Conservation (phyloP, 2,113 vertebrate species). For the Crotophaga sulcirostris region DNA sequence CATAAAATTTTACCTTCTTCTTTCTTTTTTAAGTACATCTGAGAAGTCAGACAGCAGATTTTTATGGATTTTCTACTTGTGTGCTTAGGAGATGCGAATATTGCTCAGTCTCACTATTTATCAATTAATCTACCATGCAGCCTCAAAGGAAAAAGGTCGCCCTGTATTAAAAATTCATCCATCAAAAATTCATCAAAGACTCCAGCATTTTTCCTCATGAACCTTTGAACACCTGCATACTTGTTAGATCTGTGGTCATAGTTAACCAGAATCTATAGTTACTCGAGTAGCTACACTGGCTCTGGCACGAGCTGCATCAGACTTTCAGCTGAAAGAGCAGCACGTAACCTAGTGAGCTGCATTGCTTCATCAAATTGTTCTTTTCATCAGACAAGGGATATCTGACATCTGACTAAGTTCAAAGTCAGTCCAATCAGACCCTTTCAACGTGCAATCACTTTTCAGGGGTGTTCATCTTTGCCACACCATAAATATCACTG, state of each 20-base stretch:
- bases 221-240: constrained; percentile 82
- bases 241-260: constrained; percentile 77
- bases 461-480: background rate
- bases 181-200: constrained; percentile 87
- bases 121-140: constrained; percentile 82
- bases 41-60: constrained; percentile 60
- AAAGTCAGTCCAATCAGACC: constrained; percentile 36
- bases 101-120: constrained; percentile 80
- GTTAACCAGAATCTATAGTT: constrained; percentile 76
- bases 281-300: constrained; percentile 38
- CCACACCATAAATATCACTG: background rate
- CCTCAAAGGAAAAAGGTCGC: constrained; percentile 79
- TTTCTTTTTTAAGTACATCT: constrained; percentile 72
- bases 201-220: constrained; percentile 78
- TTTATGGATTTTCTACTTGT: constrained; percentile 79
- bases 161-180: constrained; percentile 82
- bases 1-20: constrained; percentile 56
- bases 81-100: constrained; percentile 76
- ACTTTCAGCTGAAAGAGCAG: constrained; percentile 1
- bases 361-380: background rate
- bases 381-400: background rate
- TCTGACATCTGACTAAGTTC: background rate
- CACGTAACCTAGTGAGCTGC: constrained; percentile 8
- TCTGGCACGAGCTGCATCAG: constrained; percentile 65
- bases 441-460: background rate